Evolutionary conservation across 2,888 invertebrate species (phyloP).

Genomic region (Papilio demoleus): DNA sequence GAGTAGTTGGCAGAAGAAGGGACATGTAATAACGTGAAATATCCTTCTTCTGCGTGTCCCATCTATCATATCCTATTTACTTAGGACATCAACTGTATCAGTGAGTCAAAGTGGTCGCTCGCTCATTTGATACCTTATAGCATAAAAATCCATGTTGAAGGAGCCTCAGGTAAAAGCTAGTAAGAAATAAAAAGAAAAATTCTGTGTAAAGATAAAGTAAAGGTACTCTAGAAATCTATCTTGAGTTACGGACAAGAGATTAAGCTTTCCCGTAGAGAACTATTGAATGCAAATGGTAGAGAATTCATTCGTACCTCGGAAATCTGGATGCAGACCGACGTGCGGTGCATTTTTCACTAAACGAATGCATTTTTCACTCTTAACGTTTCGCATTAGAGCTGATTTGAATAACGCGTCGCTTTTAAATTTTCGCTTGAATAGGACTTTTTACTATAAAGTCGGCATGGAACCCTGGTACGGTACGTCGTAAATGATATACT

Average conservation of each 20-base stretch:
- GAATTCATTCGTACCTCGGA: conserved; percentile 24
- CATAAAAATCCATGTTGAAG: too few relatives aligned
- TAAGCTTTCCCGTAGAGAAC: conserved; percentile 18
- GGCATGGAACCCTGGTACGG: too few relatives aligned
- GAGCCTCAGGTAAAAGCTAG: too few relatives aligned
- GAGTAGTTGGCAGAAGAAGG: too few relatives aligned
- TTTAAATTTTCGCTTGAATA: conserved; percentile 9
- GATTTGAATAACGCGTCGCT: conserved; percentile 26
- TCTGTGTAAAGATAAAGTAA: not conserved
- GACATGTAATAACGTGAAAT: too few relatives aligned
- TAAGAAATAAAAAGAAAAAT: not conserved
- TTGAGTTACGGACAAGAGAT: conserved; percentile 18
- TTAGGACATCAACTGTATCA: too few relatives aligned
- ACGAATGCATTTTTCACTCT: conserved; percentile 28
- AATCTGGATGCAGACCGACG: conserved; percentile 18
- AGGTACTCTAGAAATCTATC: conserved; percentile 11
- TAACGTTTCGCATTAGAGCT: conserved; percentile 13
- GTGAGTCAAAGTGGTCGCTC: too few relatives aligned
- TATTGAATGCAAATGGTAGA: conserved; percentile 10
- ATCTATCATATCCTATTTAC: too few relatives aligned
- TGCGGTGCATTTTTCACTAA: conserved; percentile 17
- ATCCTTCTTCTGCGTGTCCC: too few relatives aligned
- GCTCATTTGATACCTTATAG: too few relatives aligned
- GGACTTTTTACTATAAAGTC: not conserved
- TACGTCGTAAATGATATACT: too few relatives aligned